phyloP scores from a whole-genome alignment of 2,888 invertebrate species.

The Thecophora atra region DNA sequence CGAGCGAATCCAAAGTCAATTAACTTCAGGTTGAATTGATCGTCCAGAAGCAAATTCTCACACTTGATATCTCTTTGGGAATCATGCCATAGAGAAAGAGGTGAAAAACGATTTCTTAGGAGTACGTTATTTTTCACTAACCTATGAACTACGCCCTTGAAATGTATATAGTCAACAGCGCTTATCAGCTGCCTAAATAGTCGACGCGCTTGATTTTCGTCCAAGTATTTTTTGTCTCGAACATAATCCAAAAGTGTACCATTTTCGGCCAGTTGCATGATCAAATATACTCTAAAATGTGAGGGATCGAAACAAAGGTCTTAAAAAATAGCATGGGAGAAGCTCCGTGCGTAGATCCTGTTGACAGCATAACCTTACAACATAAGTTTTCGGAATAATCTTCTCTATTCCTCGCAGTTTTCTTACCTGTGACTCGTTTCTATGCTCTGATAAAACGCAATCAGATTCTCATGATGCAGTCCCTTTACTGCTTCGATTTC shows the following conservation, averaged over 20 bases:
- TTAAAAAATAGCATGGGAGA: no score
- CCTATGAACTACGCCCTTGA: conserved; percentile 82
- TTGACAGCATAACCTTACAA: background rate
- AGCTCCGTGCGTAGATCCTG: background rate
- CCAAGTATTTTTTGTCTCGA: conserved; percentile 76
- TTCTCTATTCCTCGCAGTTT: background rate
- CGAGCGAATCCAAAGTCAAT: conserved; percentile 87
- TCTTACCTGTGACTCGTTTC: conserved; percentile 82
- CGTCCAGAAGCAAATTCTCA: conserved; percentile 81
- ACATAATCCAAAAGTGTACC: conserved; percentile 82
- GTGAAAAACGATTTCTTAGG: background rate
- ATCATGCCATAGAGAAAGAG: background rate
- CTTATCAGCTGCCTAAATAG: conserved; percentile 80
- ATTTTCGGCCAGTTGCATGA: conserved; percentile 85
- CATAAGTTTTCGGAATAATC: background rate
- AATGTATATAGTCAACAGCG: conserved; percentile 82
- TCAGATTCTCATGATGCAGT: conserved; percentile 80
- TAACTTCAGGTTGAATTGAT: conserved; percentile 75
- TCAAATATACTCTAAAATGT: conserved; percentile 76
- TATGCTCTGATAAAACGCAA: conserved; percentile 83
- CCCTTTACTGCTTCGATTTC: conserved; percentile 87
- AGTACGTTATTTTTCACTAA: conserved; percentile 55
- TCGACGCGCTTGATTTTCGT: conserved; percentile 73
- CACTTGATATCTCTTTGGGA: conserved; percentile 77
- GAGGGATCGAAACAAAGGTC: background rate